Percentiles rank a stretch among this genome's conserved stretches.
These are phyloP conservation scores for Vulpes vulpes DNA, from an alignment of 2,113 vertebrate genomes.

Conservation along the genomic window DNA sequence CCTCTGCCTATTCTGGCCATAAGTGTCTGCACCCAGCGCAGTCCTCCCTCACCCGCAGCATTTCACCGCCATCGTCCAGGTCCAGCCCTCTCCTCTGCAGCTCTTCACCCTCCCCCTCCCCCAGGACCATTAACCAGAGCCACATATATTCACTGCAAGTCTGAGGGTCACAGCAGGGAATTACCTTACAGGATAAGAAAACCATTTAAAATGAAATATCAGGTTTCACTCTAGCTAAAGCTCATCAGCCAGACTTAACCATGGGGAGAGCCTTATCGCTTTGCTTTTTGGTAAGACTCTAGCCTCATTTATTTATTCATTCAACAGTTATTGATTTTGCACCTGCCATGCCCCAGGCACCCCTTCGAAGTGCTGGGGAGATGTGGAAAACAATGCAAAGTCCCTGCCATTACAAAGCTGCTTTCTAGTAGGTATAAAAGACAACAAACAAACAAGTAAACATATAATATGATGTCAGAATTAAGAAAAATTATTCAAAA, in stretches of 20 bases:
- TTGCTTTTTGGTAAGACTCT: slow-evolving; percentile 28
- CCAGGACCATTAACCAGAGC: not conserved
- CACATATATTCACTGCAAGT: not conserved
- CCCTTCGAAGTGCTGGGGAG: not conserved
- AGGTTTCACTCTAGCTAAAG: not conserved
- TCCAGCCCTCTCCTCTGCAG: not conserved
- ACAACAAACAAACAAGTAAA: not conserved
- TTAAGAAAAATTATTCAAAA: slow-evolving; percentile 28
- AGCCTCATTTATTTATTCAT: slow-evolving; percentile 42
- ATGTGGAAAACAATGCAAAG: not conserved
- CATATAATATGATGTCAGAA: not conserved
- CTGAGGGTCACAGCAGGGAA: slow-evolving; percentile 15
- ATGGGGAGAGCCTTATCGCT: not conserved
- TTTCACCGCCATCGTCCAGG: not conserved
- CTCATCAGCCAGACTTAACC: not conserved
- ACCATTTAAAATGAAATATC: not conserved
- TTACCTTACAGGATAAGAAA: slow-evolving; percentile 26
- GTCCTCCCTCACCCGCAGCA: not conserved
- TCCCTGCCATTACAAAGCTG: not conserved
- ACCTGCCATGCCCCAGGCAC: not conserved
- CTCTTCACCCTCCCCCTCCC: not conserved
- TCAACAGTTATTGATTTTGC: not conserved
- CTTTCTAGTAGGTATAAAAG: slow-evolving; percentile 14
- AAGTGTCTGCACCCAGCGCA: not conserved
- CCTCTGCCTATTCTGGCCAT: not conserved